Evolutionary conservation across 2,797 vertebrate genomes (phyloP).

Genomic region (Phaenicophaeus curvirostris): DNA sequence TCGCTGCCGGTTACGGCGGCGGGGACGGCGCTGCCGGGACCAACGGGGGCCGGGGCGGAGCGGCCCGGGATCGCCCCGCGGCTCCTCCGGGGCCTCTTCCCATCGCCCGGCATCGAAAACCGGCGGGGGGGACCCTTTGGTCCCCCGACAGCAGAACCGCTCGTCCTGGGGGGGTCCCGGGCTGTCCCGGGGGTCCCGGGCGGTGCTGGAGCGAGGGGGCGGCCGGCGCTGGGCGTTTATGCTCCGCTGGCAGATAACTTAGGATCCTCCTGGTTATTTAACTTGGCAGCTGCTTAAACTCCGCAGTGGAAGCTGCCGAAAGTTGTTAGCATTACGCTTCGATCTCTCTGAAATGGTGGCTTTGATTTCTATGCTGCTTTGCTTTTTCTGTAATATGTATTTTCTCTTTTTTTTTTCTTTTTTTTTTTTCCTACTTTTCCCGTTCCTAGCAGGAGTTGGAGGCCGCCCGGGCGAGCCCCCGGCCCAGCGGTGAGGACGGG

Average conservation of each 20-base stretch:
- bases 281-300: slow-evolving; percentile 76
- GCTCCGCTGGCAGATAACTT: slow-evolving; percentile 54
- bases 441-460: background rate
- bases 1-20: background rate
- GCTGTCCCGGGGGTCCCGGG: too few relatives aligned
- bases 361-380: slow-evolving; percentile 23
- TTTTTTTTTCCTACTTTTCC: background rate
- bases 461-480: background rate
- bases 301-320: slow-evolving; percentile 69
- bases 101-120: background rate
- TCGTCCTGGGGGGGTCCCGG: background rate
- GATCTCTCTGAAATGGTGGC: slow-evolving; percentile 36
- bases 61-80: background rate
- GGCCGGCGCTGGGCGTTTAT: background rate
- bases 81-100: fast-evolving
- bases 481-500: background rate
- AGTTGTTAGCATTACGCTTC: slow-evolving; percentile 57
- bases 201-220: background rate
- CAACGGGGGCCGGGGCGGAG: background rate
- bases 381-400: background rate
- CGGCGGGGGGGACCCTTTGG: fast-evolving
- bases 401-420: background rate
- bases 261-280: slow-evolving; percentile 68
- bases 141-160: too few relatives aligned
- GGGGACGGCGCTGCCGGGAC: too few relatives aligned